phyloP scores from a whole-genome alignment of 2,113 vertebrate species.

The Chauna torquata region DNA sequence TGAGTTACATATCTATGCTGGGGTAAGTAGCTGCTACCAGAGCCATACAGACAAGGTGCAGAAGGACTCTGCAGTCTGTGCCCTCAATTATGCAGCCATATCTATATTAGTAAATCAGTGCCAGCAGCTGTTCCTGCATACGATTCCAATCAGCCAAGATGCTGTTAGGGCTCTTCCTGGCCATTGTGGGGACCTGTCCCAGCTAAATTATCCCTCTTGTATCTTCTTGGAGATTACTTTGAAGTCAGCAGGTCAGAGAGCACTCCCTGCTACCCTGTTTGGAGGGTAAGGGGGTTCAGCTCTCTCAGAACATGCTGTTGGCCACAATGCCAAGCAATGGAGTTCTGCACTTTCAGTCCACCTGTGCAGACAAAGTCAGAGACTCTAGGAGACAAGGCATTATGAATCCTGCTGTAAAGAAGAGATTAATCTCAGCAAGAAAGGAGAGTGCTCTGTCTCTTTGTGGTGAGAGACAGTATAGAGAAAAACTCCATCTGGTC shows the following conservation, averaged over 20 bases:
- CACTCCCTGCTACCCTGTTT: not conserved
- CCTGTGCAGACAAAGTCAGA: not conserved
- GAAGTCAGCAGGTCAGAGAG: not conserved
- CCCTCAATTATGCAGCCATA: accelerated
- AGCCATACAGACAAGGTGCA: not conserved
- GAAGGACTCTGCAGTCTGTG: not conserved
- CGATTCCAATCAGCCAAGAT: not conserved
- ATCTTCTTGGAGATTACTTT: not conserved
- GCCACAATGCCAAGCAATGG: not conserved
- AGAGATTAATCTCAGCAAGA: not conserved
- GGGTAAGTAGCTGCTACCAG: not conserved
- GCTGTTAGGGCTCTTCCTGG: not conserved
- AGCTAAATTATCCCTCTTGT: not conserved
- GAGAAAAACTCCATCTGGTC: not conserved
- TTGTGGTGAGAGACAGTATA: not conserved
- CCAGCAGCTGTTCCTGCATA: not conserved
- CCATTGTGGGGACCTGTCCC: not conserved
- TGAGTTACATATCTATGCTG: not conserved
- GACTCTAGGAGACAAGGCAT: not conserved
- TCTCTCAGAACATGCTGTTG: not conserved
- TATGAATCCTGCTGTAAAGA: not conserved
- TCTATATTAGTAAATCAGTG: not conserved
- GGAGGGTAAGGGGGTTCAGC: not conserved
- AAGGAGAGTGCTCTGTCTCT: not conserved
- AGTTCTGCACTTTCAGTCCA: not conserved